phyloP scores from a whole-genome alignment of 2,888 invertebrate genomes.

The Antheraea yamamai region DNA sequence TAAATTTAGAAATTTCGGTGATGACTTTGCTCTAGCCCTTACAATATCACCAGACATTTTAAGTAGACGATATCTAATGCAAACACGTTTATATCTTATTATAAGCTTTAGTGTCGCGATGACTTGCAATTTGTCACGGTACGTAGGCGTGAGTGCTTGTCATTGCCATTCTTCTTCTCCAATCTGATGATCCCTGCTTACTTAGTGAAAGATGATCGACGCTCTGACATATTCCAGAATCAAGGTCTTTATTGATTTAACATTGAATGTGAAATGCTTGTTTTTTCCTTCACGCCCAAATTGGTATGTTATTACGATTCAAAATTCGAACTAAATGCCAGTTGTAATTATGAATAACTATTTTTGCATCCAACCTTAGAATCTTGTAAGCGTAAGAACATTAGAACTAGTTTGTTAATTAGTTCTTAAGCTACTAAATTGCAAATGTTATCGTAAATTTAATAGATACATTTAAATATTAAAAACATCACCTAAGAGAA shows the following conservation, averaged over 20 bases:
- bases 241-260: neutral
- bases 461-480: too few relatives aligned
- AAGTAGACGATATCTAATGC: neutral
- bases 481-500: too few relatives aligned
- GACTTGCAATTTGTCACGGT: constrained; percentile 1
- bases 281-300: neutral
- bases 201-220: neutral
- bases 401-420: too few relatives aligned
- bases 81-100: neutral
- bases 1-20: neutral
- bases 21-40: neutral
- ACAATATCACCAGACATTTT: neutral
- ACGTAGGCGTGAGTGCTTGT: neutral
- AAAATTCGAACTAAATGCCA: neutral
- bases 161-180: neutral
- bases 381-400: neutral
- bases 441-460: too few relatives aligned
- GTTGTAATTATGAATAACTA: neutral
- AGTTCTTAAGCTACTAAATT: too few relatives aligned
- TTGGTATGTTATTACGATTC: neutral
- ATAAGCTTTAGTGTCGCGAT: neutral
- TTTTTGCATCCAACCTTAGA: neutral
- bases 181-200: constrained; percentile 5
- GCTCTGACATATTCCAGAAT: neutral
- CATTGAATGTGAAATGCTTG: neutral